A percentile compares a stretch with the other conserved stretches of the same genome.
phyloP scores from a whole-genome alignment of 2,888 invertebrate species.

The Caenorhabditis panamensis region DNA sequence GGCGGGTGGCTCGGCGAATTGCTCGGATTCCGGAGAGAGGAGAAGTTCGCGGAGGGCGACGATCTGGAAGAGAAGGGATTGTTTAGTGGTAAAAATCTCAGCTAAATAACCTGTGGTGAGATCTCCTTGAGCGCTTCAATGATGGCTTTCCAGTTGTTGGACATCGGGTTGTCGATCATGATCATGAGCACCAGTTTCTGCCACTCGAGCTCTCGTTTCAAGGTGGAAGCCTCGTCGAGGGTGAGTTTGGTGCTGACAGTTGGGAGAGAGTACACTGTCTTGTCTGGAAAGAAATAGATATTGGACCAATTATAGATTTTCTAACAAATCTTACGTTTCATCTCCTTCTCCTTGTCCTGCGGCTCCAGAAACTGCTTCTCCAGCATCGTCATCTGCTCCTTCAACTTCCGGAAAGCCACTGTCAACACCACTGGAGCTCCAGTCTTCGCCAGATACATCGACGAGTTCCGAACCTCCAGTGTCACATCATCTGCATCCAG shows the following conservation, averaged over 20 bases:
- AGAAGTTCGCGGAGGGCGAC: conserved; percentile 30
- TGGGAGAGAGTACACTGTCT: conserved; percentile 13
- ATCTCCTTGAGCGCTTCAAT: conserved; percentile 19
- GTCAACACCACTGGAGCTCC: conserved; percentile 12
- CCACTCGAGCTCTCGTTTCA: conserved; percentile 25
- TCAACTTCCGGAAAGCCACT: conserved; percentile 16
- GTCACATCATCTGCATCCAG: neutral
- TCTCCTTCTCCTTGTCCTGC: conserved; percentile 32
- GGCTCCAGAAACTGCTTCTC: conserved; percentile 30
- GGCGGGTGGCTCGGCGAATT: conserved; percentile 20
- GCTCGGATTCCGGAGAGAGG: conserved; percentile 9
- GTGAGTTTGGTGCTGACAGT: conserved; percentile 29
- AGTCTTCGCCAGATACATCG: conserved; percentile 34
- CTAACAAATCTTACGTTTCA: conserved; percentile 36
- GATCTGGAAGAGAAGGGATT: conserved; percentile 16
- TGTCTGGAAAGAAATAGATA: conserved; percentile 23
- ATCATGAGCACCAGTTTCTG: conserved; percentile 23
- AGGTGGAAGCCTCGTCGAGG: neutral
- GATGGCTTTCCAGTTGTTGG: conserved; percentile 6
- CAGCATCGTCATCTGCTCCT: conserved; percentile 2
- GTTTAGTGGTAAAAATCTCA: neutral
- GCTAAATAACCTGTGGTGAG: conserved; percentile 12
- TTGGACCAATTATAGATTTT: too few relatives aligned
- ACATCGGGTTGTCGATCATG: conserved; percentile 32
- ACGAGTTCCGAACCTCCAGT: neutral